Base-by-base conservation (phyloP, 92 coral and sea anemone genomes). In the Isaurus tuberculatus region DNA sequence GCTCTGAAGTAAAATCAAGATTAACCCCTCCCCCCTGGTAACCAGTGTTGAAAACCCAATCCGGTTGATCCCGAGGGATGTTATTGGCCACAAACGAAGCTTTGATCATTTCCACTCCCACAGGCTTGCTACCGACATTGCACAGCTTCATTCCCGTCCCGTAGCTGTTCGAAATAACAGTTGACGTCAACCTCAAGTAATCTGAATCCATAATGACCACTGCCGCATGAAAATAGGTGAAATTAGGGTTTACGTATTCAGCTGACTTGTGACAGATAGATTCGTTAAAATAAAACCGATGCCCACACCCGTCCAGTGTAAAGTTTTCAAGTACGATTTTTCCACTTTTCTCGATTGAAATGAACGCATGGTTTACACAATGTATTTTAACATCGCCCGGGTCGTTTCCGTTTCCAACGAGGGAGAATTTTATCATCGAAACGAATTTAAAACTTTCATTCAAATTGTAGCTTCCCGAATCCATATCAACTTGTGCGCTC, bases 21-120 rank as follows among this genome's bases (percentile, higher is more conserved):
- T 85, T 84, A n/a, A 95, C 44, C 2, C 98, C 97, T 6, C 98
- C 97, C 30, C 97, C 98, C 44, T 71, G 72, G 14, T 70, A 70
- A 14, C 92, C 91, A 51, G 68, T 78, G 0, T 89, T 82, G 30
- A 29, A 82, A 31, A 46, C n/a, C 31, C 44, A 36, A n/a, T 40
- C 29, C 26, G 86, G 26, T 11, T 27, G 44, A 15, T 66, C 36
- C 3, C 65, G 70, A 11, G 28, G 77, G 23, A 92, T 84, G 22
- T 61, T 23, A 51, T 94, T 94, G 40, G 83, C 80, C 4, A 36
- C 63, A 64, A 94, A 92, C 58, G 61, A 26, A 29, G 90, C 81
- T 14, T 86, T 44, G 22, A 55, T 86, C 71, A 95, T 67, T 36
- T 37, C 85, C 32, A 95, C 90, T 19, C 32, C 37, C 36, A 93